Conservation (phyloP, 1,140 invertebrate genomes). For the Halictus rubicundus region DNA sequence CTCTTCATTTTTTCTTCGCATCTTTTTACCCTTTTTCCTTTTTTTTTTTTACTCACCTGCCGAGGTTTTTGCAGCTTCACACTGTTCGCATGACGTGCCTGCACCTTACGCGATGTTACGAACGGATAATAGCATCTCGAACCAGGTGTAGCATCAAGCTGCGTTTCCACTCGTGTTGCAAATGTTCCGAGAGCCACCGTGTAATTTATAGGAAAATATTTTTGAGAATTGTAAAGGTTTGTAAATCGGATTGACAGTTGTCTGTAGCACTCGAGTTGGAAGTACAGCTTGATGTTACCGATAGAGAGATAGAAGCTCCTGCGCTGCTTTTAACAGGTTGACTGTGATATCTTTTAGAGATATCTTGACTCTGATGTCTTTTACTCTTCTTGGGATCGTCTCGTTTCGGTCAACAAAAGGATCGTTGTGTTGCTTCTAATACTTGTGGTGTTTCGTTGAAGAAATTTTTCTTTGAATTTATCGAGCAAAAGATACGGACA, state of each 20-base stretch:
- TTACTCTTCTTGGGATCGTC: conserved; percentile 5
- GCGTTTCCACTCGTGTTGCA: not conserved
- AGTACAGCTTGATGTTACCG: not conserved
- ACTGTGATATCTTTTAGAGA: not conserved
- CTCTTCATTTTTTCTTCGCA: conserved; percentile 26
- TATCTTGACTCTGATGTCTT: conserved; percentile 12
- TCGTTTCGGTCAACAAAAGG: too few relatives aligned
- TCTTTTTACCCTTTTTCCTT: conserved; percentile 44
- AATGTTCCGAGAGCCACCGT: too few relatives aligned
- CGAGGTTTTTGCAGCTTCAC: conserved; percentile 58
- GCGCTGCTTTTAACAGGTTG: conserved; percentile 23
- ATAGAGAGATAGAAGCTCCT: not conserved
- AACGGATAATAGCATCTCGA: conserved; percentile 14
- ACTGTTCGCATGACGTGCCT: conserved; percentile 64
- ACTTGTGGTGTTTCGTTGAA: too few relatives aligned
- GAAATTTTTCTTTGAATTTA: too few relatives aligned
- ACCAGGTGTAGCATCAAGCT: not conserved
- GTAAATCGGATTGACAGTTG: too few relatives aligned
- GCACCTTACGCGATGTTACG: conserved; percentile 52
- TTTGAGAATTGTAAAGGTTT: not conserved
- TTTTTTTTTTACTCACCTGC: conserved; percentile 29
- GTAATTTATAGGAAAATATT: not conserved
- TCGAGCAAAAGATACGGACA: too few relatives aligned
- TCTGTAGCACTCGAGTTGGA: not conserved
- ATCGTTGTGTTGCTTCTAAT: too few relatives aligned